Evolutionary conservation across 1,140 invertebrate species (phyloP), one percentile per base, ranked within the genome.

Genomic region (Drosophila melanica): DNA sequence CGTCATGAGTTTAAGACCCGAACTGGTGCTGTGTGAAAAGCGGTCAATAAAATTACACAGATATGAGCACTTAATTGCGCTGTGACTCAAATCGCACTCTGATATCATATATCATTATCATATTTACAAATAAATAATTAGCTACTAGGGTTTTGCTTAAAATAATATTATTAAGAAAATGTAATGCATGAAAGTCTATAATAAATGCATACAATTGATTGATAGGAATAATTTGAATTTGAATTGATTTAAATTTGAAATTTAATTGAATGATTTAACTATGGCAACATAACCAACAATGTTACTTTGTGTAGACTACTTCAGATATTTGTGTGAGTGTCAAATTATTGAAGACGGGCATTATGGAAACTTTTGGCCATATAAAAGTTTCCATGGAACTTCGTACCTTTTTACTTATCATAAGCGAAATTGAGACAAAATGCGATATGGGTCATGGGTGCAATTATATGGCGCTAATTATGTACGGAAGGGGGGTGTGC

Each of bases 21-120:
- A n/a, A 51, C 27, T 51, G 48, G 27, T 42, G 14, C 47, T 10
- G 57, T n/a, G 7, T 16, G 18, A 57, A 58, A 30, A 33, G 35
- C 20, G 33, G 42, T 12, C 11, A 47, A 57, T 59, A 41, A 47
- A 45, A 33, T 16, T 35, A 20, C 20, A 39, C 12, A 47, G 42
- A 57, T 39, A 45, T 18, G 10, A n/a, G 55, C 53, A 39, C 12
- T 35, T 45, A 44, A 53, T 42, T 42, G 48, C 20, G 39, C 51
- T 42, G 45, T 67, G 65, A 67, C 65, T 67, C 65, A 67, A 58
- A 59, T 33, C 57, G 45, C 50, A 11, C 33, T 33, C 23, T 33
- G 64, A 58, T 67, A 58, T 4, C 33, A 58, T 50, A 48, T 37
- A 57, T 67, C 54, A 48, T 27, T 59, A 67, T 59, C 65, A 27